Evolutionary conservation across 2,113 vertebrate species (phyloP).

Genomic region (Nycticryphes semicollaris): DNA sequence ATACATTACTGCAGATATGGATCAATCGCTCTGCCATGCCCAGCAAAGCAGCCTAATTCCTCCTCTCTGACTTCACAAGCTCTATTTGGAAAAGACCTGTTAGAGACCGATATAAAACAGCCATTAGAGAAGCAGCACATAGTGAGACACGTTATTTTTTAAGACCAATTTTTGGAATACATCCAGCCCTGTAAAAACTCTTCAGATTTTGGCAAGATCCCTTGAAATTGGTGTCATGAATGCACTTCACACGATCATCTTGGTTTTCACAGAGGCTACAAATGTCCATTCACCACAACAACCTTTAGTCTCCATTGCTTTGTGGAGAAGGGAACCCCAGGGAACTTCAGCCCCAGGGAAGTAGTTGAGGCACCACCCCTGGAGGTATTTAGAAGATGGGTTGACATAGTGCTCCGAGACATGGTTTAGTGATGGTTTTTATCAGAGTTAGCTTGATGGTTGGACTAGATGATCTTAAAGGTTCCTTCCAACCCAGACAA

Average conservation of each 20-base stretch:
- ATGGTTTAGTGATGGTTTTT: no score
- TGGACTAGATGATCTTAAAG: no score
- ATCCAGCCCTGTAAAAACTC: neutral
- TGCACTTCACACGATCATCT: neutral
- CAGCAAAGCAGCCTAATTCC: neutral
- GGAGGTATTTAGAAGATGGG: no score
- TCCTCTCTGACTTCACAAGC: neutral
- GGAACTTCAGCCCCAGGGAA: no score
- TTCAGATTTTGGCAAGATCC: neutral
- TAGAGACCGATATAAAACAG: accelerated
- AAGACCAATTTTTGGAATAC: neutral
- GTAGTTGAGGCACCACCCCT: no score
- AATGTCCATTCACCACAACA: neutral
- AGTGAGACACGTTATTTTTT: neutral
- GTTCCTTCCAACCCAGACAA: no score
- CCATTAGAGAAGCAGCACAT: neutral
- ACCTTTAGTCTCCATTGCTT: neutral
- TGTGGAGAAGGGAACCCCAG: neutral
- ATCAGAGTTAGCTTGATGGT: no score
- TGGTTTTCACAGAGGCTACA: neutral
- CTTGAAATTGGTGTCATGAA: neutral
- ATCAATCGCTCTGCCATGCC: neutral
- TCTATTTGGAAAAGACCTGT: neutral
- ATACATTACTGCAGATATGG: neutral
- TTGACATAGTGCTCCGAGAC: no score